Percentiles rank a stretch among this genome's conserved stretches.
These are phyloP conservation scores for Cordylochernes scorpioides DNA, from an alignment of 2,888 invertebrate genomes.

Conservation along the genomic window DNA sequence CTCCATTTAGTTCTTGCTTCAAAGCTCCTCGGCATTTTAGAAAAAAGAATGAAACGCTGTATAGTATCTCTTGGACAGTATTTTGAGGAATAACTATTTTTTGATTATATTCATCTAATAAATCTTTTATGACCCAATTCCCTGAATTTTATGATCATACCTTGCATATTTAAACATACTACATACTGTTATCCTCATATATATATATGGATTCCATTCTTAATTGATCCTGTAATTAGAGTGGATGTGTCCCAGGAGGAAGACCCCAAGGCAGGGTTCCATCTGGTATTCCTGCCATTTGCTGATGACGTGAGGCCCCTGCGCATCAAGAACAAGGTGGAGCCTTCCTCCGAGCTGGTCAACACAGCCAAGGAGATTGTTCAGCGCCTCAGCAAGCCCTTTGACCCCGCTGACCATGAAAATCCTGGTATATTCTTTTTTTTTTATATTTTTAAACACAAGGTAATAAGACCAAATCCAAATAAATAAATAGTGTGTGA, in stretches of 20 bases:
- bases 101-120: background rate
- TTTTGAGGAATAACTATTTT: background rate
- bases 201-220: too few species aligned
- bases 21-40: too few species aligned
- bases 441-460: constrained; percentile 2
- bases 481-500: too few species aligned
- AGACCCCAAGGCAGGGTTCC: constrained; percentile 36
- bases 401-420: constrained; percentile 34
- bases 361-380: constrained; percentile 33
- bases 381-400: constrained; percentile 31
- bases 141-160: too few species aligned
- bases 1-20: too few species aligned
- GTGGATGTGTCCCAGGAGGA: constrained; percentile 27
- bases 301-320: constrained; percentile 29
- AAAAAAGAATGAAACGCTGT: too few species aligned
- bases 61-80: too few species aligned
- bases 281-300: constrained; percentile 38
- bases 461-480: background rate
- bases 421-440: constrained; percentile 29
- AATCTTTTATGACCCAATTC: too few species aligned
- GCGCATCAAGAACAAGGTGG: constrained; percentile 5
- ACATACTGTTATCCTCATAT: too few species aligned
- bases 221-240: too few species aligned
- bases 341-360: constrained; percentile 28
- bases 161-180: too few species aligned